A percentile compares a stretch with the other conserved stretches of the same genome.
Conservation (phyloP, 2,888 invertebrate genomes). For the Drosophila melanosoma region DNA sequence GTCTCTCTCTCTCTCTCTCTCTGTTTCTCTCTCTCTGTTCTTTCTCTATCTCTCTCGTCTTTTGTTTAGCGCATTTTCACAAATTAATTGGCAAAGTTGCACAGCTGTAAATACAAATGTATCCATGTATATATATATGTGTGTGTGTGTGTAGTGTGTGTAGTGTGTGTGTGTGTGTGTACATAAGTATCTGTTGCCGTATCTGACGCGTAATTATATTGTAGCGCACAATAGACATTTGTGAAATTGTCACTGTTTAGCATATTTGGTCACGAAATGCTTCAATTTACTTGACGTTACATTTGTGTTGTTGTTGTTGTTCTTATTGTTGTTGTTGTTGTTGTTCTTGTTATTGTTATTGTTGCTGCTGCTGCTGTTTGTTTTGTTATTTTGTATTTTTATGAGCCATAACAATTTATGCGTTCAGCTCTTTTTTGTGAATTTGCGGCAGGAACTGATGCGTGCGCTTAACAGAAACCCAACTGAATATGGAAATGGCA, state of each 20-base stretch:
- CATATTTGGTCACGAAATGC: slow-evolving; percentile 83
- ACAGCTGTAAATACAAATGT: slow-evolving; percentile 57
- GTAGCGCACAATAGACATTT: slow-evolving; percentile 76
- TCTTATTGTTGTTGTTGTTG: slow-evolving; percentile 37
- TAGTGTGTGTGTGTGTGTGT: slow-evolving; percentile 15
- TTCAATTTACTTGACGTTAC: slow-evolving; percentile 62
- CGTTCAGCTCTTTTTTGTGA: slow-evolving; percentile 53
- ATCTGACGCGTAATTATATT: slow-evolving; percentile 70
- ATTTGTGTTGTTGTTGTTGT: slow-evolving; percentile 55
- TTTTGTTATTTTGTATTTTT: slow-evolving; percentile 61
- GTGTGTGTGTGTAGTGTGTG: slow-evolving; percentile 2
- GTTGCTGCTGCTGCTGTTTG: slow-evolving; percentile 16
- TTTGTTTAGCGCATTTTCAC: slow-evolving; percentile 70
- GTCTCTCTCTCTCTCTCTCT: slow-evolving; percentile 1
- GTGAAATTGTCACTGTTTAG: slow-evolving; percentile 83
- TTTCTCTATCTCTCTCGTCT: slow-evolving; percentile 28
- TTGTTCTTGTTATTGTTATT: slow-evolving; percentile 15
- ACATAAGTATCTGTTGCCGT: slow-evolving; percentile 49
- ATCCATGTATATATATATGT: slow-evolving; percentile 9
- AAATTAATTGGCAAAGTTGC: slow-evolving; percentile 78
- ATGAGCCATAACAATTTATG: slow-evolving; percentile 78
- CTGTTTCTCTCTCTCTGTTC: background rate
- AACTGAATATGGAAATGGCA: slow-evolving; percentile 13
- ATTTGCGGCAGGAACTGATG: slow-evolving; percentile 55
- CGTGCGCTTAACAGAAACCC: slow-evolving; percentile 38